Evolutionary conservation across 2,797 vertebrate genomes (phyloP).

Genomic region (Eremophila alpestris): DNA sequence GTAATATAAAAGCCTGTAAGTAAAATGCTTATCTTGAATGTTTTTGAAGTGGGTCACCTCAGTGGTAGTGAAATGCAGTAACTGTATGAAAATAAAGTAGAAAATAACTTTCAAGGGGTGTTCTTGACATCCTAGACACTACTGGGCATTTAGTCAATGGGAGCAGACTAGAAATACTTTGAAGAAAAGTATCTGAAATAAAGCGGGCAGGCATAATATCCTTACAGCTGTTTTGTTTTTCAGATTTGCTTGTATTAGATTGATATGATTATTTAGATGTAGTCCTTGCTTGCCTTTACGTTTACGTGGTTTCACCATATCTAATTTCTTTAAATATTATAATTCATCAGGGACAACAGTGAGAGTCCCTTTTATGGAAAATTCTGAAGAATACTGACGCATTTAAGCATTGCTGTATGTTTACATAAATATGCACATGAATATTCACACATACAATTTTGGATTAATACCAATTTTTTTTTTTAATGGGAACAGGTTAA

Average conservation of each 20-base stretch:
- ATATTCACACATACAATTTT: neutral
- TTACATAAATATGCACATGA: neutral
- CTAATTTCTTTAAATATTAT: neutral
- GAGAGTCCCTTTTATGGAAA: neutral
- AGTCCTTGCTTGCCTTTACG: neutral
- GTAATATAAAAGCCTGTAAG: neutral
- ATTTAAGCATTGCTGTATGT: neutral
- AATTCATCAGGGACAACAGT: neutral
- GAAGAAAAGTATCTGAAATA: neutral
- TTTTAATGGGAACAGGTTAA: neutral
- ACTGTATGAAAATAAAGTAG: neutral
- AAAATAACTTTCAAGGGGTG: neutral
- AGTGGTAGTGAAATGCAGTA: neutral
- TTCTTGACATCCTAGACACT: neutral
- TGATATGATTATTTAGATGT: neutral
- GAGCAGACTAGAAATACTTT: neutral
- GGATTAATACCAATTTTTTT: neutral
- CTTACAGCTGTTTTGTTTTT: neutral
- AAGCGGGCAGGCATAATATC: neutral
- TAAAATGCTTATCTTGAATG: neutral
- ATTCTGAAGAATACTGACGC: neutral
- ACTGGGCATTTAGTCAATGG: neutral
- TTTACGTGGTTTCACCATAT: neutral
- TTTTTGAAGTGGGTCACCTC: neutral
- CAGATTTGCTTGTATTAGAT: neutral